Evolutionary conservation across 1,140 invertebrate genomes (phyloP).

Genomic region (Drosophila rufa): DNA sequence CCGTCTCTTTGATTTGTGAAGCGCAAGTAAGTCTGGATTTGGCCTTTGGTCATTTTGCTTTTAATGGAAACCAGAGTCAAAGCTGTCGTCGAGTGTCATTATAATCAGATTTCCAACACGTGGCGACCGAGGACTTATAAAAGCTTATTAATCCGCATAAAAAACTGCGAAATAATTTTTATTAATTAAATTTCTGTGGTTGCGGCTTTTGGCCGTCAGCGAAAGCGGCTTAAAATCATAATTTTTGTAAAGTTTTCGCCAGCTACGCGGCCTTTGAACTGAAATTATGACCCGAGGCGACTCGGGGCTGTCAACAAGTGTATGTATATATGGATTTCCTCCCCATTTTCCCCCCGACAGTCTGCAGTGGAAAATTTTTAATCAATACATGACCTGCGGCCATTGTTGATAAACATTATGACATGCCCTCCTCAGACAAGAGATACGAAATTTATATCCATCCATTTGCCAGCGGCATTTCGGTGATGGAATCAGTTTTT

Average conservation of each 20-base stretch:
- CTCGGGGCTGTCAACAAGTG: conserved; percentile 70
- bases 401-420: conserved; percentile 77
- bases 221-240: conserved; percentile 74
- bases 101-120: conserved; percentile 75
- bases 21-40: conserved; percentile 60
- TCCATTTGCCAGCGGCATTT: conserved; percentile 37
- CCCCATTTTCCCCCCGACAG: not conserved
- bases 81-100: conserved; percentile 52
- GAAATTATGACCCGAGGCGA: conserved; percentile 57
- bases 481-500: conserved; percentile 37
- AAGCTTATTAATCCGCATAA: conserved; percentile 44
- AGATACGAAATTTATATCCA: conserved; percentile 66
- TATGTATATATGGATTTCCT: conserved; percentile 9
- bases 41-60: conserved; percentile 35
- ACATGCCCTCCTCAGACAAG: conserved; percentile 34
- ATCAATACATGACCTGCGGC: conserved; percentile 70
- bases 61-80: conserved; percentile 45
- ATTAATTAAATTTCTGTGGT: conserved; percentile 73
- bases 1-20: conserved; percentile 40
- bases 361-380: conserved; percentile 60
- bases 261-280: conserved; percentile 55
- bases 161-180: conserved; percentile 62
- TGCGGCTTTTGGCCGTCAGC: conserved; percentile 8
- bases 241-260: conserved; percentile 46
- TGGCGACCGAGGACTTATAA: conserved; percentile 31